Base-by-base conservation (phyloP, 2,888 invertebrate species). In the Brachyptera risi region DNA sequence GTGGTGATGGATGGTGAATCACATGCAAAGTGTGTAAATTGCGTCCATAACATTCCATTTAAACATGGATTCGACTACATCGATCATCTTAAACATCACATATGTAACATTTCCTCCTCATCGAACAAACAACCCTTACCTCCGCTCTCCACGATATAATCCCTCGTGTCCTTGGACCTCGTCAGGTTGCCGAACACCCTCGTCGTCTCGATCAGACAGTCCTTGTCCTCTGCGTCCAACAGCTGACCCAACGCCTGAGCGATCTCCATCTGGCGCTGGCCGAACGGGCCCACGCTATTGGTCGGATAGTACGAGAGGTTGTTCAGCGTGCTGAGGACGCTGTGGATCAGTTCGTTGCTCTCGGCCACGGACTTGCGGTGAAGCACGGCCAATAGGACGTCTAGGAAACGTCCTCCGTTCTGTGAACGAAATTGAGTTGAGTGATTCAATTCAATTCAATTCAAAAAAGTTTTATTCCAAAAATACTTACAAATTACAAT, bases 101-200 rank as follows among this genome's bases (percentile, higher is more conserved):
- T n/a, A n/a, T n/a, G n/a, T n/a, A n/a, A n/a, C n/a, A n/a, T n/a
- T n/a, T n/a, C n/a, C n/a, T n/a, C n/a, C n/a, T n/a, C n/a, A n/a
- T n/a, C n/a, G n/a, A n/a, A 31, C 31, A 7, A 31, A 31, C 15
- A 4, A 15, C 7, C 54, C 68, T 66, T 66, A 79, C 79, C 86
- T 65, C 87, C 87, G 26, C 85, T 81, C 50, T 84, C 79, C 65
- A 87, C 81, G 61, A 91, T 80, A 66, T 81, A 83, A 61, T 82
- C 82, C 63, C 88, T 75, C 0, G 86, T 83, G 63, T 79, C 74
- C 72, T 81, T 80, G 23, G 86, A 85, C 42, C 92, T 80, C 1
- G 92, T 88, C 66, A 93, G 76, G 76, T 93, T 93, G 27, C 92
- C 92, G 66, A 91, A 81, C 59, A 92, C 92, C 64, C 92, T 80